Percentiles rank a stretch among this genome's conserved stretches.
Conservation (phyloP, 2,113 vertebrate species). For the Ciconia maguari region DNA sequence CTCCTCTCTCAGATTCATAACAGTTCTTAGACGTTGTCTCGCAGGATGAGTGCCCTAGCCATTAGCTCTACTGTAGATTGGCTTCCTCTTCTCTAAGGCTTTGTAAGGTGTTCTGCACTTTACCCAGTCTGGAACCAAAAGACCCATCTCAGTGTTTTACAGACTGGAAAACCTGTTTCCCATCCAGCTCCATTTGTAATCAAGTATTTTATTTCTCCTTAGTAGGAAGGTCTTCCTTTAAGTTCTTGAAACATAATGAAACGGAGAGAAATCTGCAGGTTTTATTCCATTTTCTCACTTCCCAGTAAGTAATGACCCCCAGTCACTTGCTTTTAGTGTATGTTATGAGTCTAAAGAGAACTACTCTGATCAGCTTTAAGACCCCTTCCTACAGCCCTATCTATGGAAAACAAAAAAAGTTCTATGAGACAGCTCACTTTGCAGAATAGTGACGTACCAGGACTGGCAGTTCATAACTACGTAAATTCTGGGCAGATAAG, state of each 20-base stretch:
- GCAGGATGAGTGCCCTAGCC: background rate
- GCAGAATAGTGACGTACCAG: background rate
- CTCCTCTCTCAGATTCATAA: background rate
- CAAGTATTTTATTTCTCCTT: background rate
- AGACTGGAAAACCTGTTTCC: background rate
- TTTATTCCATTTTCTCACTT: background rate
- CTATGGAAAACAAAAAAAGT: background rate
- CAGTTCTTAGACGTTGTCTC: background rate
- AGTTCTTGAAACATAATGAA: background rate
- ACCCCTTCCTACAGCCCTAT: background rate
- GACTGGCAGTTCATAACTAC: background rate
- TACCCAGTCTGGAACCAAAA: background rate
- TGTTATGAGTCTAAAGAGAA: background rate
- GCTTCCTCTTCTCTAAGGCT: background rate
- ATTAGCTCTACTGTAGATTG: background rate
- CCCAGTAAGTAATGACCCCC: background rate
- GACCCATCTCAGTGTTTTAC: background rate
- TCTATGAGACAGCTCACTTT: background rate
- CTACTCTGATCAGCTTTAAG: background rate
- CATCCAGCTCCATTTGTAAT: background rate
- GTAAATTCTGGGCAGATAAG: background rate
- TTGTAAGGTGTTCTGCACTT: background rate
- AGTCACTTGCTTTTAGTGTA: background rate
- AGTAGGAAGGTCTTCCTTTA: background rate
- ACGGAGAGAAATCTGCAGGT: background rate